Base-by-base conservation (phyloP, 2,888 invertebrate species). In the Alcis repandata region DNA sequence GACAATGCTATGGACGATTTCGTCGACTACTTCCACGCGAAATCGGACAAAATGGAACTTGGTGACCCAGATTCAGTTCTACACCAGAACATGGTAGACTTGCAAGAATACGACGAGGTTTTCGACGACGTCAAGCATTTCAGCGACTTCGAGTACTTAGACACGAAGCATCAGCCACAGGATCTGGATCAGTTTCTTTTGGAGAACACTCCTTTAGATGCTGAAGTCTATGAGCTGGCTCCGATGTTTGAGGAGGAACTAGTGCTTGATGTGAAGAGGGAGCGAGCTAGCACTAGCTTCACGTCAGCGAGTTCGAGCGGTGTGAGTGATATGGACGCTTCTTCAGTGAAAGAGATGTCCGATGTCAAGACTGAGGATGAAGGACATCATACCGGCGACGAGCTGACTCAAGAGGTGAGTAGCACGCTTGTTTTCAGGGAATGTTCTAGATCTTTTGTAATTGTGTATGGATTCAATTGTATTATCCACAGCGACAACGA, bases 51-150 rank as follows among this genome's bases (percentile, higher is more conserved):
- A 60, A 77, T 86, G 70, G 88, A 87, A 67, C 82, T 75, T 73
- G 94, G 78, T 38, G 93, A 84, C 73, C 74, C 85, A 0, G 82
- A 88, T 62, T 94, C 95, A 0, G 93, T 95, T 0, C 90, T 91
- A 75, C 93, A 94, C 51, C 95, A 95, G 71, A 95, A 95, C 72
- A 75, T 95, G 68, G 94, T 95, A 0, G 95, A 95, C 80, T 78
- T 95, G 11, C 89, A 90, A 67, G 95, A 95, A 69, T 95, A 94
- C 69, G 92, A 86, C 2, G 92, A 94, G 45, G 69, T 88, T 13
- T 85, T 87, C 6, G 85, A 89, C 32, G 91, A 90, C 27, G 81
- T 86, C 0, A 91, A 90, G 57, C 89, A 88, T 32, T 70, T 92
- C 32, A 84, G 73, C 76, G 92, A 88, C 77, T 81, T 92, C 71